Percentiles rank a stretch among this genome's conserved stretches.
These are phyloP conservation scores for Yponomeuta plumbellus DNA, from an alignment of 2,888 invertebrate species.

Conservation along the genomic window DNA sequence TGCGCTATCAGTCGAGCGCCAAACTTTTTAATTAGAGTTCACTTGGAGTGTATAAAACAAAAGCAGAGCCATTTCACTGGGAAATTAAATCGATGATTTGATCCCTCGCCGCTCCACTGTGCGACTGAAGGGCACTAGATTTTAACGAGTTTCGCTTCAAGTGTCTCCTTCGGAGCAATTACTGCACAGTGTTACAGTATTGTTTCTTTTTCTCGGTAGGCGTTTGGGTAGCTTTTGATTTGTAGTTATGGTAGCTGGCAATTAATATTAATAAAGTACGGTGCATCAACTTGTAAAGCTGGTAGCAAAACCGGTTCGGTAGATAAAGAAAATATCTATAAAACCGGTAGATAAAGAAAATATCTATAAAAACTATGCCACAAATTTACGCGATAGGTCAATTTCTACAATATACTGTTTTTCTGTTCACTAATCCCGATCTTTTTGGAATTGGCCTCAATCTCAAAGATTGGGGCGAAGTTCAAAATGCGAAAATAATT, in stretches of 20 bases:
- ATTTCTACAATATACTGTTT: no score
- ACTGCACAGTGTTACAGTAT: constrained; percentile 25
- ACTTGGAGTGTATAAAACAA: constrained; percentile 6
- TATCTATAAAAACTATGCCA: no score
- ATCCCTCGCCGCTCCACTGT: constrained; percentile 28
- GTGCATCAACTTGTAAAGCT: no score
- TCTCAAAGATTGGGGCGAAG: no score
- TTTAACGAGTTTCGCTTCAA: constrained; percentile 62
- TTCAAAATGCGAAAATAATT: no score
- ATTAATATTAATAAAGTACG: no score
- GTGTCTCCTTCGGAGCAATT: constrained; percentile 46
- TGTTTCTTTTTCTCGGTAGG: constrained; percentile 29
- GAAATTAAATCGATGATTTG: constrained; percentile 28
- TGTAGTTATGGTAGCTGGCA: not conserved
- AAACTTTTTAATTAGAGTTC: constrained; percentile 13
- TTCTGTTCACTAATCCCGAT: no score
- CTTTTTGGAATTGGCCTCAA: no score
- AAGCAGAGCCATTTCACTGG: constrained; percentile 6
- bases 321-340: no score
- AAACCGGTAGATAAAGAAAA: no score
- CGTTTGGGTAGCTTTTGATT: not conserved
- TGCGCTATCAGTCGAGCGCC: not conserved
- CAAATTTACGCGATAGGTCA: no score
- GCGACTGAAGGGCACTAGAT: constrained; percentile 48
- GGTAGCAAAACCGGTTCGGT: no score